Percentiles rank a stretch among this genome's conserved stretches.
These are phyloP conservation scores for Entelurus aequoreus DNA, from an alignment of 2,113 vertebrate genomes.

Conservation along the genomic window DNA sequence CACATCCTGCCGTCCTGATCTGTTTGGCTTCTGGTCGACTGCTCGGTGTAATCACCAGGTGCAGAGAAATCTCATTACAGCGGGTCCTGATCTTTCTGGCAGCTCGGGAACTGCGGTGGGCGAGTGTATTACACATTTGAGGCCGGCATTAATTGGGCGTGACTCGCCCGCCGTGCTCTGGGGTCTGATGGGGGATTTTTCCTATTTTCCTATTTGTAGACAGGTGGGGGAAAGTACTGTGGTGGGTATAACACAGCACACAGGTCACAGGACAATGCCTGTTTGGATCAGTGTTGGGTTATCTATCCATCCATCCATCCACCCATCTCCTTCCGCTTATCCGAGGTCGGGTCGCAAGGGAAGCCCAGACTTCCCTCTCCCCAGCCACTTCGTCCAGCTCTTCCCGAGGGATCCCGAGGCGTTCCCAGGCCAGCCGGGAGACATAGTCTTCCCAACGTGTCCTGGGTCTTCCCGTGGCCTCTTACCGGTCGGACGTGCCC, in stretches of 20 bases:
- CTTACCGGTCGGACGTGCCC: no score
- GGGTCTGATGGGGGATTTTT: neutral
- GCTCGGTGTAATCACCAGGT: conserved; percentile 67
- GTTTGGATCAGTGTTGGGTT: no score
- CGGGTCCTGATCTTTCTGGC: conserved; percentile 52
- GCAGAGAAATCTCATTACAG: conserved; percentile 69
- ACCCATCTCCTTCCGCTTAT: no score
- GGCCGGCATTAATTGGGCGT: conserved; percentile 56
- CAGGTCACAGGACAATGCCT: no score
- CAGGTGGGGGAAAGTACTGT: neutral
- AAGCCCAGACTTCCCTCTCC: no score
- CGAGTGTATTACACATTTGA: conserved; percentile 61
- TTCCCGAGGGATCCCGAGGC: no score
- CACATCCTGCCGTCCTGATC: conserved; percentile 48
- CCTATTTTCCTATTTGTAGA: neutral
- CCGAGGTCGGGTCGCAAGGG: no score
- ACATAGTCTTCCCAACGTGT: no score
- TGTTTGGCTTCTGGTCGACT: conserved; percentile 63
- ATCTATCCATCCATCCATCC: no score
- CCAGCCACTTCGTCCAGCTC: no score
- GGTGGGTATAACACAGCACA: neutral
- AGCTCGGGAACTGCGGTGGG: conserved; percentile 50
- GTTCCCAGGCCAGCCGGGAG: no score
- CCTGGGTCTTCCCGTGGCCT: no score
- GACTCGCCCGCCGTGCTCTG: conserved; percentile 32